A percentile compares a stretch with the other conserved stretches of the same genome.
Evolutionary conservation across 2,888 invertebrate species (phyloP).

Genomic region (Atherix ibis): DNA sequence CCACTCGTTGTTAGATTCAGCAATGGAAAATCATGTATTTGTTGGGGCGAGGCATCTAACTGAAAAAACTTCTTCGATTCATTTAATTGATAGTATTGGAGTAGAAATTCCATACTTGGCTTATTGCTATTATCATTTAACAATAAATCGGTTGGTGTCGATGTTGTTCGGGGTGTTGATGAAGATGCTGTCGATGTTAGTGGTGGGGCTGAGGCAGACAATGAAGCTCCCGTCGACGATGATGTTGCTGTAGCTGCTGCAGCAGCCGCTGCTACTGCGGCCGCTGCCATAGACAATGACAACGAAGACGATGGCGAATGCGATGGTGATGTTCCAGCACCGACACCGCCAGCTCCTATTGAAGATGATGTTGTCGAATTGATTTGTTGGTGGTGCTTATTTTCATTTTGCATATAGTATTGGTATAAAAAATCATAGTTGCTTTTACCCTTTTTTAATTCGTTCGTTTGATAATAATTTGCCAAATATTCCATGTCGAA

Average conservation of each 20-base stretch:
- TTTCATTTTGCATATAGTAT: conserved; percentile 27
- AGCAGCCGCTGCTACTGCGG: too few species aligned
- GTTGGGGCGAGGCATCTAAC: conserved; percentile 32
- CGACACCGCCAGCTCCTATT: too few species aligned
- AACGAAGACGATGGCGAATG: background rate
- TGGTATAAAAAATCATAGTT: conserved; percentile 30
- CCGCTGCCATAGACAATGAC: background rate
- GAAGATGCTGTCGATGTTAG: conserved; percentile 11
- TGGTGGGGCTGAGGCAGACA: too few species aligned
- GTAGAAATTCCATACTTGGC: conserved; percentile 27
- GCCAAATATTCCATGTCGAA: conserved; percentile 25
- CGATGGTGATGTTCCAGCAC: too few species aligned
- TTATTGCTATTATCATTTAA: conserved; percentile 15
- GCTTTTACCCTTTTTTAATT: conserved; percentile 25
- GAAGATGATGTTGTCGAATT: background rate
- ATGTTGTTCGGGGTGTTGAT: conserved; percentile 2
- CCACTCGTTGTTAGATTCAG: conserved; percentile 14
- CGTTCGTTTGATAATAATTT: conserved; percentile 29
- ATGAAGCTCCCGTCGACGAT: conserved; percentile 6
- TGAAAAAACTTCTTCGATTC: conserved; percentile 34
- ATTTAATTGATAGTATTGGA: conserved; percentile 31
- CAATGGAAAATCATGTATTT: conserved; percentile 24
- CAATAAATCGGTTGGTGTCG: too few species aligned
- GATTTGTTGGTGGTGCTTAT: conserved; percentile 12
- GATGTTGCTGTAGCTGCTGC: too few species aligned